Evolutionary conservation across 2,888 invertebrate genomes (phyloP).

Genomic region (Neria commutata): DNA sequence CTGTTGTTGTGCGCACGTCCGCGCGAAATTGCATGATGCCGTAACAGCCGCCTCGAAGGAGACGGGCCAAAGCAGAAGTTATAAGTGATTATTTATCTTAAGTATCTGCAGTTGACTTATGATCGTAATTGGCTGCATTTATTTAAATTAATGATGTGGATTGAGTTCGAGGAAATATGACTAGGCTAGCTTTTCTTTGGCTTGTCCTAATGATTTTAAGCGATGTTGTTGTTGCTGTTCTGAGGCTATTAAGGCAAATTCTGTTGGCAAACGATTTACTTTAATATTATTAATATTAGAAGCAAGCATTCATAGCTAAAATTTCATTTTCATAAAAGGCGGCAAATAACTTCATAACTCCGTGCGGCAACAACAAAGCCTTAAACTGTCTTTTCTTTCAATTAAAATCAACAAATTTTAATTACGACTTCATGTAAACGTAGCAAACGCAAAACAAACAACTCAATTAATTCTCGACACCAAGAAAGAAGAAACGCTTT

Average conservation of each 20-base stretch:
- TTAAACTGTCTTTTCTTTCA: too few relatives aligned
- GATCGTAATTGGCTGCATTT: constrained; percentile 2
- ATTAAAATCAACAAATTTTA: neutral
- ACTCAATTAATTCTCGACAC: neutral
- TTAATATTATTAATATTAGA: too few relatives aligned
- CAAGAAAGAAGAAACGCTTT: too few relatives aligned
- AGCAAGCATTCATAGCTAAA: too few relatives aligned
- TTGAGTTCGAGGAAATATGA: neutral
- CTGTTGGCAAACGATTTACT: too few relatives aligned
- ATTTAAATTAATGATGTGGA: constrained; percentile 2
- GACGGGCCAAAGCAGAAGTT: neutral
- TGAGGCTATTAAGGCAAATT: too few relatives aligned
- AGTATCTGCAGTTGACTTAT: constrained; percentile 5
- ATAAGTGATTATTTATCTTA: constrained; percentile 43
- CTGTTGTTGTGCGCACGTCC: neutral
- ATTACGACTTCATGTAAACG: neutral
- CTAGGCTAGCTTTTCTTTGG: too few relatives aligned
- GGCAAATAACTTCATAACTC: too few relatives aligned
- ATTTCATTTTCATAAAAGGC: too few relatives aligned
- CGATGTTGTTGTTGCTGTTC: too few relatives aligned
- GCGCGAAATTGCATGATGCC: neutral
- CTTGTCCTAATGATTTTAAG: too few relatives aligned
- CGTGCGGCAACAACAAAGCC: too few relatives aligned
- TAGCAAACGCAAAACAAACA: neutral
- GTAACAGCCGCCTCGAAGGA: constrained; percentile 5